phyloP scores from a whole-genome alignment of 2,888 invertebrate species.

The Drosophila basisetae region DNA sequence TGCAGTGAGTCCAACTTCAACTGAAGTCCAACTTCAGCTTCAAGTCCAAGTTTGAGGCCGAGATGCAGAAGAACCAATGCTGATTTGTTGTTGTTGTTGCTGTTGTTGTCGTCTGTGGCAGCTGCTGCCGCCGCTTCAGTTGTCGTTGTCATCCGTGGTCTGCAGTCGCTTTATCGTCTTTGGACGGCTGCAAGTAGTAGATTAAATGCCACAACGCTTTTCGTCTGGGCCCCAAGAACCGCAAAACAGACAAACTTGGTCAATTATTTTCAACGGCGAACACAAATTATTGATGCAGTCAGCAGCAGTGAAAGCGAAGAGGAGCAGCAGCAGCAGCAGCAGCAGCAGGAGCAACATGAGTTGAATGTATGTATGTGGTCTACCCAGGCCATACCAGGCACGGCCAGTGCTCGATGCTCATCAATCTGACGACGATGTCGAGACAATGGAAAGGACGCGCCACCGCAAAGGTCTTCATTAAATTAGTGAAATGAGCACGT shows the following conservation, averaged over 20 bases:
- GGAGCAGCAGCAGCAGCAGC: conserved; percentile 10
- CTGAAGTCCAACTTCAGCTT: conserved; percentile 4
- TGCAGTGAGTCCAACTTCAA: conserved; percentile 46
- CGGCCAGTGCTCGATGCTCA: conserved; percentile 56
- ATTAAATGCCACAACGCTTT: conserved; percentile 75
- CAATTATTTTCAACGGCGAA: conserved; percentile 81
- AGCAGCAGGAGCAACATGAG: conserved; percentile 16
- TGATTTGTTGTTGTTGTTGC: conserved; percentile 35
- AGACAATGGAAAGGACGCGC: conserved; percentile 71
- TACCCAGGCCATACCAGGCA: conserved; percentile 41
- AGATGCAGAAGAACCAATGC: conserved; percentile 18
- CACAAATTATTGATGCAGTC: conserved; percentile 82
- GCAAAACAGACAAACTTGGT: conserved; percentile 81
- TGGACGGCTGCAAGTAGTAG: conserved; percentile 70
- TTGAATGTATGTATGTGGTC: conserved; percentile 45
- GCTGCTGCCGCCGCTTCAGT: conserved; percentile 62
- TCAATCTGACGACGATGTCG: conserved; percentile 69
- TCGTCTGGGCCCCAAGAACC: conserved; percentile 55
- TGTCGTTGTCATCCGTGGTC: conserved; percentile 39
- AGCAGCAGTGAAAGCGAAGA: conserved; percentile 49
- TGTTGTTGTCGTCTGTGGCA: conserved; percentile 59
- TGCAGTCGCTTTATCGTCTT: conserved; percentile 22
- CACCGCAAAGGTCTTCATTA: conserved; percentile 82
- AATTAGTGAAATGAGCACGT: conserved; percentile 81
- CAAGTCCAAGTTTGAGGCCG: conserved; percentile 25